Percentiles rank a stretch among this genome's conserved stretches.
Evolutionary conservation across 2,888 invertebrate genomes (phyloP).

Genomic region (Danaus chrysippus): DNA sequence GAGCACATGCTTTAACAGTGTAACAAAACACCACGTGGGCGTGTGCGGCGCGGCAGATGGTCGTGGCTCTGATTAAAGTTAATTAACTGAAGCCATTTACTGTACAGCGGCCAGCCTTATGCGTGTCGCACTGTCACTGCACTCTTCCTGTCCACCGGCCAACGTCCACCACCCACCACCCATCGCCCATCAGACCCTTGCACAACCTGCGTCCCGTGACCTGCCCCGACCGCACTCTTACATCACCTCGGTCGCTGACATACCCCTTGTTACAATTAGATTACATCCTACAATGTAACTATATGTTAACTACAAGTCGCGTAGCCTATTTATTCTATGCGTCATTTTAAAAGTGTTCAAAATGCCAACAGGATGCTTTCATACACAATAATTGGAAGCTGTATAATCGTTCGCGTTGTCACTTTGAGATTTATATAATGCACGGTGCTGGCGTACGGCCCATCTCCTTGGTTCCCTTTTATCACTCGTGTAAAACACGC

Average conservation of each 20-base stretch:
- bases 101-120: constrained; percentile 47
- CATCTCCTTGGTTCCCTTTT: constrained; percentile 72
- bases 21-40: constrained; percentile 69
- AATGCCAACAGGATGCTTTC: too few species aligned
- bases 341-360: too few species aligned
- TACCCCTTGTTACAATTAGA: constrained; percentile 13
- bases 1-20: constrained; percentile 43
- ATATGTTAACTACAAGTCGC: too few species aligned
- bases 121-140: constrained; percentile 34
- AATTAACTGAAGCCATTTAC: constrained; percentile 79
- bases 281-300: not conserved
- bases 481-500: constrained; percentile 71
- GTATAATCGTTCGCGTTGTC: constrained; percentile 37
- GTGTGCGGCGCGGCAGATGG: constrained; percentile 68
- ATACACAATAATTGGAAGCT: constrained; percentile 4
- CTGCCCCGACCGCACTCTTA: constrained; percentile 27
- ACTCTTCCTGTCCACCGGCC: constrained; percentile 26
- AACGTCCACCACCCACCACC: constrained; percentile 3
- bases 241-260: constrained; percentile 25
- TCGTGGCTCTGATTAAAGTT: constrained; percentile 74
- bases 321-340: too few species aligned
- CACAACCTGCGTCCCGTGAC: constrained; percentile 1
- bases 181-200: constrained; percentile 5
- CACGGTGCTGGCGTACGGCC: constrained; percentile 70
- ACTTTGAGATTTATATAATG: constrained; percentile 62